Evolutionary conservation across 1,140 invertebrate genomes (phyloP).

Genomic region (Drosophila baimaii): DNA sequence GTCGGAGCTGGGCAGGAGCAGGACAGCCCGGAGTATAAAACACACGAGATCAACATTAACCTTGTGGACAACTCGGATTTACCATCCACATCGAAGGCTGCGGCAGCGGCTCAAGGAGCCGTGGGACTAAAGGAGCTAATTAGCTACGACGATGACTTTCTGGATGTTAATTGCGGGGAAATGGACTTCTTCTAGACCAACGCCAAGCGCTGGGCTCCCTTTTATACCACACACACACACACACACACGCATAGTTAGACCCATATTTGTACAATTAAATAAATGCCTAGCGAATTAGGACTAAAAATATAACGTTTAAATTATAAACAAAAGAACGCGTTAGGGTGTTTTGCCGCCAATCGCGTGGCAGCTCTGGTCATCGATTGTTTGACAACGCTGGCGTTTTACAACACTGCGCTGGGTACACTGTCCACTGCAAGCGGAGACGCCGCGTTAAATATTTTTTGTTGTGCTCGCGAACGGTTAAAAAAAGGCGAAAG

Average conservation of each 20-base stretch:
- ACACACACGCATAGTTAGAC: conserved; percentile 65
- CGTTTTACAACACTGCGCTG: conserved; percentile 4
- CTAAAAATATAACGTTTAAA: conserved; percentile 8
- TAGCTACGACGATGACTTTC: conserved; percentile 88
- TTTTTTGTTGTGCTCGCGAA: conserved; percentile 35
- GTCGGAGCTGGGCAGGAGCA: conserved; percentile 90
- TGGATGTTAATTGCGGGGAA: conserved; percentile 89
- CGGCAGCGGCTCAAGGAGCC: conserved; percentile 48
- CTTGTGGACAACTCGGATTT: conserved; percentile 83
- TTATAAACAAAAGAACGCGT: conserved; percentile 13
- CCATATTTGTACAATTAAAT: conserved; percentile 78
- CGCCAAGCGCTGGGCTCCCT: conserved; percentile 59
- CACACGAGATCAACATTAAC: conserved; percentile 86
- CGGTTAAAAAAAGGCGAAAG: conserved; percentile 29
- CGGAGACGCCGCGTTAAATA: conserved; percentile 39
- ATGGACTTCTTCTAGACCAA: conserved; percentile 89
- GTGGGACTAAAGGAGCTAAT: conserved; percentile 63
- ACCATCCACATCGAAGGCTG: conserved; percentile 74
- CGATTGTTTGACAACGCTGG: conserved; percentile 33
- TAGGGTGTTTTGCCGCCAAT: not conserved
- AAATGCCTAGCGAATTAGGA: conserved; percentile 67
- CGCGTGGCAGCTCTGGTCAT: conserved; percentile 5
- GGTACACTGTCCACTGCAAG: conserved; percentile 2
- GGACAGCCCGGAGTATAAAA: conserved; percentile 87
- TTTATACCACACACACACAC: conserved; percentile 49